Evolutionary conservation across 2,888 invertebrate genomes (phyloP).

Genomic region (Ornithoptera priamus): DNA sequence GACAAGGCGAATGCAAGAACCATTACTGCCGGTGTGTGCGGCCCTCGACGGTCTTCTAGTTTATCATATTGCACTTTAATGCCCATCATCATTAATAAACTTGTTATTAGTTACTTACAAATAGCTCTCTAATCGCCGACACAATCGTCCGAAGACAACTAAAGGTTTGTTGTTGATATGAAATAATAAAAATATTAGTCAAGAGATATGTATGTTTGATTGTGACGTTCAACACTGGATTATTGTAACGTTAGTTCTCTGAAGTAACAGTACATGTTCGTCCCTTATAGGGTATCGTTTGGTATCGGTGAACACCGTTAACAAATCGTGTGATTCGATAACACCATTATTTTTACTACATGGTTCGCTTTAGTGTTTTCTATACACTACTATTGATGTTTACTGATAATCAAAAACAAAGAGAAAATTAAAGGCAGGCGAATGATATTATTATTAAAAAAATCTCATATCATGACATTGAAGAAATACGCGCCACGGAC

Average conservation of each 20-base stretch:
- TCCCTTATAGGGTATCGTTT: background rate
- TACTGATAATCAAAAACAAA: no score
- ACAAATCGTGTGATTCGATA: background rate
- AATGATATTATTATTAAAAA: no score
- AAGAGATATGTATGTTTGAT: background rate
- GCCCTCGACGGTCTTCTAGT: slow-evolving; percentile 14
- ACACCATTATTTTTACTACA: no score
- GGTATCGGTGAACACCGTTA: background rate
- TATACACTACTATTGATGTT: no score
- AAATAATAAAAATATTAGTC: background rate
- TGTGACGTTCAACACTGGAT: background rate
- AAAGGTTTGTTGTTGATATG: background rate
- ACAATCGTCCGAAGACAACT: background rate
- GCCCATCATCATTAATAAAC: slow-evolving; percentile 18
- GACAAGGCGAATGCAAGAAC: background rate
- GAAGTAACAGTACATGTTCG: background rate
- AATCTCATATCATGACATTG: no score
- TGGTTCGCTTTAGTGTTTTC: no score
- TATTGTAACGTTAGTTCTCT: background rate
- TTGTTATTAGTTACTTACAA: slow-evolving; percentile 6
- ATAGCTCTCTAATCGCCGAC: slow-evolving; percentile 5
- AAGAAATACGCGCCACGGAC: background rate
- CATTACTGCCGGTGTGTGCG: background rate
- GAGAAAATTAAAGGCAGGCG: no score
- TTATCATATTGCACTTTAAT: slow-evolving; percentile 18